Evolutionary conservation across 2,113 vertebrate species (phyloP), one percentile per base, ranked within the genome.

Genomic region (Aramus guarauna): DNA sequence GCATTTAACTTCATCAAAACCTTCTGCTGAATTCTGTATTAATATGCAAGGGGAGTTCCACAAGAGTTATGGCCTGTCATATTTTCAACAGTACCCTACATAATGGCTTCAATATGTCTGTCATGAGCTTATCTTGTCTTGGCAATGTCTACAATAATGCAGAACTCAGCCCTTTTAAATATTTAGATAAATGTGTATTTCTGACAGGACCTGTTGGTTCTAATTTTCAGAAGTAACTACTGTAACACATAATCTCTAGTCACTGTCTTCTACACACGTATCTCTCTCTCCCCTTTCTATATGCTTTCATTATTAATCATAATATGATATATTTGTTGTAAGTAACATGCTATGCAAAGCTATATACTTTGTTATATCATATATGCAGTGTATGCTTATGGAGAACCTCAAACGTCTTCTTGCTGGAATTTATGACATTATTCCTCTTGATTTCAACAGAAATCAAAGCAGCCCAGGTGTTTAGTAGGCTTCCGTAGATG

Each of bases 11-110:
- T 97, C 84, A 95, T 94, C 89, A 90, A 92, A 92, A 81, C 23
- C 43, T 77, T 92, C 75, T 92, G 39, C 36, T 67, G 66, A 82
- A 83, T 94, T 79, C 24, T 34, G 6, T 63, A 90, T 97, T 96
- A 97, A 96, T 94, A 97, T 96, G 92, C 97, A 93, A 60, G 11
- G 6, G 32, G 55, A 87, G 52, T 85, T 93, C 29, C n/a, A 62
- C 29, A 95, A 95, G 93, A 96, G 82, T 96, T 96, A 97, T 87
- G 59, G 62, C 83, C 92, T 97, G 95, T 97, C 96, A 96, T 71
- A 87, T 94, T 96, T 96, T 90, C 92, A 95, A 93, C 91, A 97
- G 72, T 88, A 81, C 30, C 47, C 79, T 83, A 88, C 89, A 94
- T 94, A 97, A 96, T 72, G 82, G 66, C 37, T 95, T 90, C 91